Base-by-base conservation (phyloP, 2,888 invertebrate genomes). In the Meloe dianella region DNA sequence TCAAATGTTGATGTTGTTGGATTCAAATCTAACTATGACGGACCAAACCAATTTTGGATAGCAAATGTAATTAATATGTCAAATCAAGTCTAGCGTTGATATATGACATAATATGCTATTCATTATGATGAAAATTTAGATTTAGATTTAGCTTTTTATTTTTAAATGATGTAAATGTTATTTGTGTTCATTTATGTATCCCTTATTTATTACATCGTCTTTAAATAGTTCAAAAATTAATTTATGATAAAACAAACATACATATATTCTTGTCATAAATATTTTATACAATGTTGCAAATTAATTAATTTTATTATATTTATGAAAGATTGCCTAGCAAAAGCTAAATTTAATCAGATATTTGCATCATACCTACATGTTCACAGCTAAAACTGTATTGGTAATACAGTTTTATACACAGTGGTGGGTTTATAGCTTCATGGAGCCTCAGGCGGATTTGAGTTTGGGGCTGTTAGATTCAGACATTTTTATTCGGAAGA, bases 1-100 rank as follows among this genome's bases (percentile, higher is more conserved):
- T 68, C 68, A 60, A 38, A 35, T 29, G 27, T 47, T 24, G 24
- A 30, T 54, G 41, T 56, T 38, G 35, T 29, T 41, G 54, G 54
- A 62, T 65, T 60, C 38, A 12, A 60, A 60, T 60, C 32, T 60
- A 2, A 17, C 35, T 35, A 41, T 32, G 60, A 60, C 22, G 22
- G 38, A n/a, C 20, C 24, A 35, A 32, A 41, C 22, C 32, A 51
- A 32, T 47, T 47, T 7, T 29, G 51, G 27, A 29, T 27, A 58
- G 47, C 51, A 61, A 61, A 51, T 54, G 30, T 24, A n/a, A 61
- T 61, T 47, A 61, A 61, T 47, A 27, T 51, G 30, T 61, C 47
- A 61, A 51, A 8, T 29, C 24, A 47, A 51, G 2, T 38, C 22
- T 9, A 47, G 30, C 61, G 51, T 47, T 61, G 60, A 60, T 60